phyloP scores from a whole-genome alignment of 2,113 vertebrate species.

The Rhynchomys soricoides region DNA sequence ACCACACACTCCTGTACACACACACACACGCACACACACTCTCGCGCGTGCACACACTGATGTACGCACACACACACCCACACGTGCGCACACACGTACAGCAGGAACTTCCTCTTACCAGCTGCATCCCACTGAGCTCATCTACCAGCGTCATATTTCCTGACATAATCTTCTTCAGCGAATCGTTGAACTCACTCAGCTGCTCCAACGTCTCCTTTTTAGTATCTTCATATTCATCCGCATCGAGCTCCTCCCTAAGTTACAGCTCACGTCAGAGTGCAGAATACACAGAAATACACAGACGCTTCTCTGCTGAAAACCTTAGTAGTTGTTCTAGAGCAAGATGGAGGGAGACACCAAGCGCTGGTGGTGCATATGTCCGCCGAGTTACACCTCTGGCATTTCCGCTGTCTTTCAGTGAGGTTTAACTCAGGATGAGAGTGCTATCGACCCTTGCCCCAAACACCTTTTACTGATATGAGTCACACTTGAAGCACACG shows the following conservation, averaged over 20 bases:
- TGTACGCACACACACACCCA: too few species aligned
- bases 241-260: conserved; percentile 94
- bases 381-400: background rate
- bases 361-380: background rate
- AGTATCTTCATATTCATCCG: conserved; percentile 97
- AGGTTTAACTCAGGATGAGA: background rate
- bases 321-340: background rate
- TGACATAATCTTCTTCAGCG: conserved; percentile 97
- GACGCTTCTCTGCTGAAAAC: background rate
- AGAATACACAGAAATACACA: conserved; percentile 1
- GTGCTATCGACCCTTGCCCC: too few species aligned
- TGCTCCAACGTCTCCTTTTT: conserved; percentile 98
- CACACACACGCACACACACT: too few species aligned
- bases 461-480: background rate
- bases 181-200: conserved; percentile 96
- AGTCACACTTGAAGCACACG: conserved; percentile 3
- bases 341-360: background rate
- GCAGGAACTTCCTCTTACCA: conserved; percentile 87
- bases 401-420: background rate
- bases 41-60: too few species aligned
- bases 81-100: too few species aligned
- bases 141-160: conserved; percentile 98
- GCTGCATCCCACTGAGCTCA: conserved; percentile 97
- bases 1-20: too few species aligned
- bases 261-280: background rate